A percentile compares a stretch with the other conserved stretches of the same genome.
These are phyloP conservation scores for Meliscaeva auricollis DNA, from an alignment of 2,888 invertebrate genomes.

Conservation along the genomic window DNA sequence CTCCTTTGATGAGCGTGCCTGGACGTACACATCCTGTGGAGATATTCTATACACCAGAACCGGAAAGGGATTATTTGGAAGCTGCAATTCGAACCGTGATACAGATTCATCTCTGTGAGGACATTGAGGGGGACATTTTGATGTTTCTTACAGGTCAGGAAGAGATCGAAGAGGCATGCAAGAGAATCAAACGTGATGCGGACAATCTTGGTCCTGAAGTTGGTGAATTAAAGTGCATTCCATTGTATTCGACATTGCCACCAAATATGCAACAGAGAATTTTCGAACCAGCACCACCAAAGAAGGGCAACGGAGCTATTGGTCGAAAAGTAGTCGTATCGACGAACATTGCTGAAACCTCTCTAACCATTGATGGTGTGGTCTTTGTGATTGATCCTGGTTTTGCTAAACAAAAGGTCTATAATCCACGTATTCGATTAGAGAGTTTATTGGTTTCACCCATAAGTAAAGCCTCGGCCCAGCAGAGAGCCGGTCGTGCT, in stretches of 20 bases:
- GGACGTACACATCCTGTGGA: constrained; percentile 98
- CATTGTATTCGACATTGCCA: constrained; percentile 98
- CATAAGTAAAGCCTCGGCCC: constrained; percentile 99
- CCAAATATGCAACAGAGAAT: constrained; percentile 98
- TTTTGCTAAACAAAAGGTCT: constrained; percentile 99
- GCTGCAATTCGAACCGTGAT: constrained; percentile 99
- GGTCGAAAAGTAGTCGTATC: constrained; percentile 98
- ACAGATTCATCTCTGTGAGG: constrained; percentile 97
- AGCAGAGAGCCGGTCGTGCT: constrained; percentile 98
- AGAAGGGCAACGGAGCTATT: constrained; percentile 93
- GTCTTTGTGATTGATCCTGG: constrained; percentile 99
- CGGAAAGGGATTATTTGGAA: constrained; percentile 98
- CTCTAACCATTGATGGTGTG: constrained; percentile 99
- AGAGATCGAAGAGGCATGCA: constrained; percentile 99
- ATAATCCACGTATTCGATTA: constrained; percentile 90
- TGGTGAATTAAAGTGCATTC: constrained; percentile 99
- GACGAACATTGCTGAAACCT: constrained; percentile 99
- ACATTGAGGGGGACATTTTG: constrained; percentile 95
- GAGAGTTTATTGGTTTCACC: constrained; percentile 99
- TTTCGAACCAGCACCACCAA: constrained; percentile 98
- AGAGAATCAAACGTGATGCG: constrained; percentile 97
- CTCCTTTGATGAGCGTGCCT: constrained; percentile 99
- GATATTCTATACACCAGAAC: constrained; percentile 99
- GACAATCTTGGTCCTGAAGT: constrained; percentile 98
- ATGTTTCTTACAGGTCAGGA: constrained; percentile 95